Evolutionary conservation across 2,113 vertebrate genomes (phyloP).

Genomic region (Pardalotus punctatus): DNA sequence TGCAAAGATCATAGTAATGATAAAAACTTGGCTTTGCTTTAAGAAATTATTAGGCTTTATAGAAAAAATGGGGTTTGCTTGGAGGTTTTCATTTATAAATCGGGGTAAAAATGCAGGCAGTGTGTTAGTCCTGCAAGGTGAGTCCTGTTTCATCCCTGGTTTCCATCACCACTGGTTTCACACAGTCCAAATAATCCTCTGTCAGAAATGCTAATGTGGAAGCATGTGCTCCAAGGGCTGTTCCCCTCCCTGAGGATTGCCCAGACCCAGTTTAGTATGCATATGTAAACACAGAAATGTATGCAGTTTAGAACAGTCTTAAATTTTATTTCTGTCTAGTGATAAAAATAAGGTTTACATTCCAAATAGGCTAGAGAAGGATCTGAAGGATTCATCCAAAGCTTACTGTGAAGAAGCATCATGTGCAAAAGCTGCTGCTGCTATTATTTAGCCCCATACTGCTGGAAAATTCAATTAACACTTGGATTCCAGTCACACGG

Average conservation of each 20-base stretch:
- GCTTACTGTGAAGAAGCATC: background rate
- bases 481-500: rapidly evolving
- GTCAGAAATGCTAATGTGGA: background rate
- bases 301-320: background rate
- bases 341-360: background rate
- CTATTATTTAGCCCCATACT: background rate
- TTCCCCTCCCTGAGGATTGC: background rate
- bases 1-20: background rate
- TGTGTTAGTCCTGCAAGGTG: background rate
- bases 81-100: background rate
- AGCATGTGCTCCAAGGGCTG: background rate
- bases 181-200: background rate
- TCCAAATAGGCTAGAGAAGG: background rate
- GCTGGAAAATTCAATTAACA: background rate
- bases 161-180: background rate
- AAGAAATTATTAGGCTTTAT: background rate
- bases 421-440: background rate
- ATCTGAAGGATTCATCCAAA: background rate
- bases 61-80: background rate
- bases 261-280: background rate
- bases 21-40: background rate
- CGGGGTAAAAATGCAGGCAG: background rate
- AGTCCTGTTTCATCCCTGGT: background rate
- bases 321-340: background rate
- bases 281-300: background rate